A percentile compares a stretch with the other conserved stretches of the same genome.
Evolutionary conservation across 2,888 invertebrate genomes (phyloP).

Genomic region (Endotricha flammealis): DNA sequence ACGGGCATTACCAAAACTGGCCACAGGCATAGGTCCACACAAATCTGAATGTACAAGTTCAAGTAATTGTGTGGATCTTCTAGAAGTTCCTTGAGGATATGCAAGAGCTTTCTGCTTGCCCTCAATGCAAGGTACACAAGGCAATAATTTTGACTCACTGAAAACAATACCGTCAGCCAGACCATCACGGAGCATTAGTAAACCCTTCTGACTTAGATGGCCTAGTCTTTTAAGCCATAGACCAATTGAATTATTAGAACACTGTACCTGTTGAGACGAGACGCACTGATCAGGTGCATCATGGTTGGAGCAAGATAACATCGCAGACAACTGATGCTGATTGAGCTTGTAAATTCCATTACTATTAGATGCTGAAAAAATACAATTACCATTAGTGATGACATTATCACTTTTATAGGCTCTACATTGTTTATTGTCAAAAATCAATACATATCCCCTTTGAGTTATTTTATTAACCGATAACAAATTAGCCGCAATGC

Average conservation of each 20-base stretch:
- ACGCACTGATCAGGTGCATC: background rate
- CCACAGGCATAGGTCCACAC: background rate
- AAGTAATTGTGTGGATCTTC: background rate
- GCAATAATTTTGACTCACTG: background rate
- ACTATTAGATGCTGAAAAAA: constrained; percentile 5
- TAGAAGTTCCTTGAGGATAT: background rate
- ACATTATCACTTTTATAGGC: background rate
- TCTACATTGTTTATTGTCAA: background rate
- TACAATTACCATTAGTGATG: constrained; percentile 1
- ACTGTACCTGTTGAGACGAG: background rate
- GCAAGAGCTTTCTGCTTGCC: background rate
- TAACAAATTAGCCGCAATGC: constrained; percentile 4
- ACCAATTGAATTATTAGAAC: background rate
- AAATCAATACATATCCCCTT: background rate
- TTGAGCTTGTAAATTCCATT: constrained; percentile 1
- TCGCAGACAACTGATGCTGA: background rate
- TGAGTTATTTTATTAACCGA: constrained; percentile 3
- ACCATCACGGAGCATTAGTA: background rate
- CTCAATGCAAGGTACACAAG: constrained; percentile 5
- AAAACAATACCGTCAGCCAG: background rate
- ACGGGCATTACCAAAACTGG: background rate
- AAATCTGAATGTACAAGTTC: background rate
- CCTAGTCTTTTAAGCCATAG: constrained; percentile 2
- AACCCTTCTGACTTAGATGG: background rate
- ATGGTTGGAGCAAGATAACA: background rate